Base-by-base conservation (phyloP, 2,113 vertebrate species). In the Desmodus rotundus region DNA sequence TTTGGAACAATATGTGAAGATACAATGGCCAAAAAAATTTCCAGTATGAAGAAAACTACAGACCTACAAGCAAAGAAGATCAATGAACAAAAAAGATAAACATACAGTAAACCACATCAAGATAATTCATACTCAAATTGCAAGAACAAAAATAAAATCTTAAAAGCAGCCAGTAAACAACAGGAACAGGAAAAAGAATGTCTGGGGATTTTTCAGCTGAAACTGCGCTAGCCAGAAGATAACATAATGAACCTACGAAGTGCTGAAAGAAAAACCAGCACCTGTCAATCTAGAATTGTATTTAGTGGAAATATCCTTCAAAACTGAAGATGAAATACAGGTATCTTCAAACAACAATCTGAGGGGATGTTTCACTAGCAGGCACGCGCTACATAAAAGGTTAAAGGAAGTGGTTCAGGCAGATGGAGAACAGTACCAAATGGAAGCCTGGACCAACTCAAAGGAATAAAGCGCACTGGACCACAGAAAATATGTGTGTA, bases 61-160 rank as follows among this genome's bases (percentile, higher is more conserved):
- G 85, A 88, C 22, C 82, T 31, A 54, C 45, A 93, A 93, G 63
- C 33, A 20, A 68, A 78, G 36, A 88, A 56, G 65, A 91, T 74
- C 26, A 92, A 14, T 47, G 63, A 93, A 89, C 26, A 78, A 45
- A 87, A 96, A 74, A 88, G 54, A 88, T 61, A 96, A 93, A 96
- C 47, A 86, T 28, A 96, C 76, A 83, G 74, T 89, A 89, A 93
- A 96, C 47, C 43, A 92, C 38, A 96, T 89, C 54, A 89, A 93
- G 70, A 31, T 50, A 58, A 26, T 78, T 11, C 70, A 88, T 54
- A 85, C 36, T 72, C 58, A 70, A 94, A 92, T 1, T 7, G 24
- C 43, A 50, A 78, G 63, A 82, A 87, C 4, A 89, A 56, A 89
- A 90, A 91, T 91, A 85, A 50, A 88, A 56, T 82, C 78, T 92